Evolutionary conservation across 2,797 vertebrate species (phyloP), one percentile per base, ranked within the genome.

Genomic region (Clarias pachynema): DNA sequence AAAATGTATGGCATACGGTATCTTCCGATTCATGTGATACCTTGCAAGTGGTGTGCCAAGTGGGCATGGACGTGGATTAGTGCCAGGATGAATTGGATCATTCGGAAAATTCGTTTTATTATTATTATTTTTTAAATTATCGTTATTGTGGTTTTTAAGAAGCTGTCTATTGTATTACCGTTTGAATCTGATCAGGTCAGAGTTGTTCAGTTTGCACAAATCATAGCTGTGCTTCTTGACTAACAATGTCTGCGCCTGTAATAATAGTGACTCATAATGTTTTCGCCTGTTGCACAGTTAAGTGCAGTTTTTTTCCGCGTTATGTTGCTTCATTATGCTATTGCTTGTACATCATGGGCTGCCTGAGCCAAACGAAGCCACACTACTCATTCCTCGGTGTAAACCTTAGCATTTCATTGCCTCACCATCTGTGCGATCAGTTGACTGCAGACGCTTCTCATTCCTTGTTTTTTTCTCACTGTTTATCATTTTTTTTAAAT

Each of bases 371-470:
- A 81, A 84, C 83, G 74, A 82, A 84, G 78, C 82, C 74, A 73
- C 79, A 70, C 22, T 34, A 81, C 82, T 88, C 89, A 88, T 88
- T 89, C 75, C 86, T 83, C 70, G 60, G 79, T 82, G 79, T 84
- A 87, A 89, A 89, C 81, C 75, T 87, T 86, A 84, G 85, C 86
- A 79, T 89, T 83, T 89, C 79, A 86, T 87, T 81, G 65, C 83
- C 79, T 81, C 59, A 57, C 88, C 88, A 89, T 89, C 89, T 91
- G 86, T 86, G 86, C 86, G 81, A 87, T 89, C 85, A 84, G 82
- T 85, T 79, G 34, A 59, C 79, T 79, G 75, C 87, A 88, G 63
- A 80, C 57, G 24, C 79, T 73, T 74, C 37, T 72, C 31, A 31
- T 57, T 65, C n/a, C n/a, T 63, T 40, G 44, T 34, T 68, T 56